Percentiles rank a stretch among this genome's conserved stretches.
These are phyloP conservation scores for Hirtodrosophila histrioides DNA, from an alignment of 2,888 invertebrate genomes.

Conservation along the genomic window DNA sequence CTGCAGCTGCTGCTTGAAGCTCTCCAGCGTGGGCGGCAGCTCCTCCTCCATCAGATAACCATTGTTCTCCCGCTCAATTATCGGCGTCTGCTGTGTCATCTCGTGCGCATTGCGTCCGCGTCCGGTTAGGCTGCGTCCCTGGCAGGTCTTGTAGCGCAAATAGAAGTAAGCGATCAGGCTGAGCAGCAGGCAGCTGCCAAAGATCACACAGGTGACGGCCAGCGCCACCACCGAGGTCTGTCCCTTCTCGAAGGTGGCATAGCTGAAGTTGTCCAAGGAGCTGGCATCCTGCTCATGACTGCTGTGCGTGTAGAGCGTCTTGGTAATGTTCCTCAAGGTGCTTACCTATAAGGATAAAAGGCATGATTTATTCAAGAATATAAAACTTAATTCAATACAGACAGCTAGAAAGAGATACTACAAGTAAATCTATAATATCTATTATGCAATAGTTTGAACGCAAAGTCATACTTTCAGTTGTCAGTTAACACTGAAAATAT, in stretches of 20 bases:
- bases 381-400: too few species aligned
- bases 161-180: conserved; percentile 86
- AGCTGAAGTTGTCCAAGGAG: conserved; percentile 74
- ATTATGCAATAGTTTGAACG: too few species aligned
- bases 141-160: conserved; percentile 84
- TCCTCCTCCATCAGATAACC: conserved; percentile 91
- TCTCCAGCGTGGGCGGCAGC: conserved; percentile 87
- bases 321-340: conserved; percentile 87
- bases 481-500: too few species aligned
- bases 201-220: conserved; percentile 89
- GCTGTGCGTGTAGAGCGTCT: conserved; percentile 87
- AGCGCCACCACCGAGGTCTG: conserved; percentile 83
- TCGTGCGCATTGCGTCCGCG: conserved; percentile 86
- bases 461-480: too few species aligned
- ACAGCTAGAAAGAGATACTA: too few species aligned
- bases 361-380: neutral
- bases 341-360: conserved; percentile 61
- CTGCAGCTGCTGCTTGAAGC: conserved; percentile 90
- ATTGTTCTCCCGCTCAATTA: conserved; percentile 91
- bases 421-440: too few species aligned
- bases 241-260: conserved; percentile 80
- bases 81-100: conserved; percentile 91
- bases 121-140: conserved; percentile 71
- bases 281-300: conserved; percentile 84
- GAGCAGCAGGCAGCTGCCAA: conserved; percentile 87